Conservation (phyloP, 1,140 invertebrate species). For the honey bee (Apis mellifera) region DNA sequence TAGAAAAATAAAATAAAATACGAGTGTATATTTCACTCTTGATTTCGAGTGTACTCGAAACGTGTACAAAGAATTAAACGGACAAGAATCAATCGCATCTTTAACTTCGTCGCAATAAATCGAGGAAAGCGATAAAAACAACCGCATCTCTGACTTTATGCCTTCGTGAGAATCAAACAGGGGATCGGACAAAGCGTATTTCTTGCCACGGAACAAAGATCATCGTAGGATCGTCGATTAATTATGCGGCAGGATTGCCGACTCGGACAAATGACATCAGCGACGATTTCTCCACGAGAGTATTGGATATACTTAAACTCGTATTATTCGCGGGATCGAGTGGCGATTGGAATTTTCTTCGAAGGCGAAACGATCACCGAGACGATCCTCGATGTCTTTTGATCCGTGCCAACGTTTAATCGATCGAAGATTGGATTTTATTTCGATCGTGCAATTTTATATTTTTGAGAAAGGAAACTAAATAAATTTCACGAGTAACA, state of each 20-base stretch:
- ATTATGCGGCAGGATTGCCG: constrained; percentile 48
- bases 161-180: neutral
- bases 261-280: constrained; percentile 63
- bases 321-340: constrained; percentile 69
- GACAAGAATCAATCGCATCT: neutral
- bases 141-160: neutral
- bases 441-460: neutral
- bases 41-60: neutral
- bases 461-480: constrained; percentile 24
- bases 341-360: constrained; percentile 70
- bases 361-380: neutral
- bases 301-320: constrained; percentile 67
- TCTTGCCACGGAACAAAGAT: neutral
- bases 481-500: neutral
- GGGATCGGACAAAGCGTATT: neutral
- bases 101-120: neutral
- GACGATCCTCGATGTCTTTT: neutral
- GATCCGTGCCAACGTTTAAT: neutral
- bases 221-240: constrained; percentile 42
- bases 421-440: neutral
- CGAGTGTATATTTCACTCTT: neutral
- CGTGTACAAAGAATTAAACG: neutral
- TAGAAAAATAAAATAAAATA: too few species aligned
- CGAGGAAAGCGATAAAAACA: neutral
- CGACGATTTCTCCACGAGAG: constrained; percentile 76